Base-by-base conservation (phyloP, 2,113 vertebrate species). In the Callopanchax toddi region DNA sequence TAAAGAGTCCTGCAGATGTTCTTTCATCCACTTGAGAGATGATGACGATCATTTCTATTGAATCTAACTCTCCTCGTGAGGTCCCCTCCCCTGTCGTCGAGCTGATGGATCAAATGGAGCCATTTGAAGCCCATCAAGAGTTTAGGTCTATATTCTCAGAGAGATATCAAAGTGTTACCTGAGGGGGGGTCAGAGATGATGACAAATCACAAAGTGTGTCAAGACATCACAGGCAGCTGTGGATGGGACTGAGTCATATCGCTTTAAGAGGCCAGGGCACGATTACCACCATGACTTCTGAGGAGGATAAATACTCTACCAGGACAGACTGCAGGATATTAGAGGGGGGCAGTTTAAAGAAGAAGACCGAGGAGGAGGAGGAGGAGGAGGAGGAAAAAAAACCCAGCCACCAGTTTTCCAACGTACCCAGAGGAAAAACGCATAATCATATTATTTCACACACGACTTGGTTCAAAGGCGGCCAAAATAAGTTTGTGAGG, bases 361-460 rank as follows among this genome's bases (percentile, higher is more conserved):
- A 43, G 53, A 1, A 22, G 29, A 2, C 36, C 29, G 40, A 15
- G 26, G 29, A 5, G 8, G 21, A 2, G 16, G 44, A 4, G 21
- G 42, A 20, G 10, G 9, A 3, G 11, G 23, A 20, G 8, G 9
- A 1, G 46, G 12, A 22, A 20, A 20, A 23, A 59, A 51, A 32
- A 18, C 50, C 45, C 69, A 52, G 78, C 77, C 77, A 79, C 79
- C 84, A 71, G 78, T 84, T 89, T 85, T 59, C 71, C 75, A 84
- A 85, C 73, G 76, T 81, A 83, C 83, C 89, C 87, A 86, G 84
- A 81, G 87, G 87, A 86, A 79, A 86, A 89, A 91, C 50, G 83
- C 85, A 86, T 89, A 89, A 91, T 91, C 86, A 87, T 87, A 89
- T 89, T 87, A 89, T 89, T 89, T 91, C 86, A 90, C 89, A 87